These are phyloP conservation scores for Pollenia angustigena DNA, from an alignment of 2,888 invertebrate genomes.

Conservation along the genomic window DNA sequence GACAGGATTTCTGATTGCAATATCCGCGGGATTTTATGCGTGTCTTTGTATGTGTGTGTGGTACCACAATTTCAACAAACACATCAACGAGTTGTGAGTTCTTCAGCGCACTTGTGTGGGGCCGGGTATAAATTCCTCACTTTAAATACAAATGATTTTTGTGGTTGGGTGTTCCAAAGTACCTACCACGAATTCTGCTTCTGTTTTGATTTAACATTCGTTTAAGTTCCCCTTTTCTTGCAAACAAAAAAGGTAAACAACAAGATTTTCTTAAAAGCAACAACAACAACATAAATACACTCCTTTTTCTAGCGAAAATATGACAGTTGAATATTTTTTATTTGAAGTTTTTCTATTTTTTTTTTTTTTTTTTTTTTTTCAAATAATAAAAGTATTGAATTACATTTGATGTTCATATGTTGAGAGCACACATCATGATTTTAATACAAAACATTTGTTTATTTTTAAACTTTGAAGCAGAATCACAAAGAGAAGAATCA, in stretches of 20 bases:
- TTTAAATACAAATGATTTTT: slow-evolving; percentile 11
- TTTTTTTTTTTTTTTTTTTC: slow-evolving; percentile 21
- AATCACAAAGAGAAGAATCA: not conserved
- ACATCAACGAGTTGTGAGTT: slow-evolving; percentile 13
- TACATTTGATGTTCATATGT: slow-evolving; percentile 39
- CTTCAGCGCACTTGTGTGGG: not conserved
- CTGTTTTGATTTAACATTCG: slow-evolving; percentile 41
- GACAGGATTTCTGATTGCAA: slow-evolving; percentile 82
- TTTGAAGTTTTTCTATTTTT: not conserved
- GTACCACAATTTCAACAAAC: not conserved
- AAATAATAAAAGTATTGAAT: slow-evolving; percentile 52
- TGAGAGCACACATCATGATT: slow-evolving; percentile 35
- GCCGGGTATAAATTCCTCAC: not conserved
- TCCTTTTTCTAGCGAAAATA: slow-evolving; percentile 36
- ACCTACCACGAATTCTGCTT: slow-evolving; percentile 52
- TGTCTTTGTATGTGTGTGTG: not conserved
- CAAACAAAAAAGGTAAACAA: not conserved
- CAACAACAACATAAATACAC: not conserved
- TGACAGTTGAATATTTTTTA: slow-evolving; percentile 4
- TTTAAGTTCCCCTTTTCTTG: slow-evolving; percentile 41
- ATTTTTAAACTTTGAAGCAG: slow-evolving; percentile 7
- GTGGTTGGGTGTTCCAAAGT: slow-evolving; percentile 61
- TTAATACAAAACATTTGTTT: not conserved
- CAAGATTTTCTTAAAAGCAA: not conserved
- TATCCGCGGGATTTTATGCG: slow-evolving; percentile 78